Percentiles rank a stretch among this genome's conserved stretches.
These are phyloP conservation scores for Sylvia borin DNA, from an alignment of 2,797 vertebrate genomes.

Conservation along the genomic window DNA sequence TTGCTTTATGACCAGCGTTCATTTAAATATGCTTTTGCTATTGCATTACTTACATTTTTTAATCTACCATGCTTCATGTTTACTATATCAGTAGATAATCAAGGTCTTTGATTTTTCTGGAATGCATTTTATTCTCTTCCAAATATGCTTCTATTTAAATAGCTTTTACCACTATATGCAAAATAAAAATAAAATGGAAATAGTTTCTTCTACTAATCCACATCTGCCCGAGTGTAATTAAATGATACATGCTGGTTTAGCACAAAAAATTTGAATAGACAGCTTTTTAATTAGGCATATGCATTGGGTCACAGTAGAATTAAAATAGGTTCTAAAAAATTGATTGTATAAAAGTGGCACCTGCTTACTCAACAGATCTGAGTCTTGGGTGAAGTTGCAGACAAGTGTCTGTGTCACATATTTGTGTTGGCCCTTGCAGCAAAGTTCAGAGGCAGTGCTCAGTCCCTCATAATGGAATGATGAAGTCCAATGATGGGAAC, in stretches of 20 bases:
- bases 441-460: background rate
- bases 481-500: background rate
- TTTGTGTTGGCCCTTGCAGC: background rate
- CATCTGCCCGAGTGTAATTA: slow-evolving; percentile 74
- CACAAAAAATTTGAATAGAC: slow-evolving; percentile 51
- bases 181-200: slow-evolving; percentile 73
- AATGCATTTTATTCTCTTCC: slow-evolving; percentile 55
- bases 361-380: slow-evolving; percentile 25
- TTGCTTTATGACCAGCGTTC: background rate
- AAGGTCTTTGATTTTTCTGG: slow-evolving; percentile 63
- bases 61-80: slow-evolving; percentile 54
- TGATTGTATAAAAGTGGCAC: slow-evolving; percentile 18
- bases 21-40: slow-evolving; percentile 31
- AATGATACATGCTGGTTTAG: slow-evolving; percentile 68
- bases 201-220: slow-evolving; percentile 57
- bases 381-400: background rate
- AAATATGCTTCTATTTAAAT: slow-evolving; percentile 68
- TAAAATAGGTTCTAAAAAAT: slow-evolving; percentile 18
- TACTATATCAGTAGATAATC: slow-evolving; percentile 75
- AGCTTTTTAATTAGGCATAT: slow-evolving; percentile 70
- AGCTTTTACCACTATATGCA: slow-evolving; percentile 59
- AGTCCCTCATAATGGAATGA: background rate
- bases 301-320: slow-evolving; percentile 50
- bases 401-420: background rate
- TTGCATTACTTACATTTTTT: slow-evolving; percentile 55